Base-by-base conservation (phyloP, 2,797 vertebrate genomes). In the Pachyuromys duprasi region DNA sequence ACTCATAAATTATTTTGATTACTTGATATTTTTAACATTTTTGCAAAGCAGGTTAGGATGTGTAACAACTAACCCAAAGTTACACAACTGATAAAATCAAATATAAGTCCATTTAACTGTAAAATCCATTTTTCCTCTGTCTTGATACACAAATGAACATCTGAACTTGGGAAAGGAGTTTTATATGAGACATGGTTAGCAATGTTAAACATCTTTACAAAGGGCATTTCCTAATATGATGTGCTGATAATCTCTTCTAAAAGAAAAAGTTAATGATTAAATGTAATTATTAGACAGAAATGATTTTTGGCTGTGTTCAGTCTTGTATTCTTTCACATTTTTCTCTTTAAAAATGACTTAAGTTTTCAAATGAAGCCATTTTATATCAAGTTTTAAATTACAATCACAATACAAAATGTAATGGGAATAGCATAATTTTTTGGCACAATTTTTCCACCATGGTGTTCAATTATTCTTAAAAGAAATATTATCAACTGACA, bases 301-400 rank as follows among this genome's bases (percentile, higher is more conserved):
- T 82, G 36, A n/a, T 36, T 31, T 60, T 83, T 67, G 67, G 49
- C 31, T 86, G 9, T 36, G 13, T 86, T 91, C 42, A 88, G 45
- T 72, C 69, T 88, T 20, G 94, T 65, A 70, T 88, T 70, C n/a
- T 92, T 96, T 62, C 36, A 79, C 76, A 90, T 91, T 91, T 86
- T 84, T 33, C 22, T 88, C 13, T 15, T 86, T 81, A 33, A 89
- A 92, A 91, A 91, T 92, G 11, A 84, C 13, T 90, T 74, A 81
- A 33, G 26, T 78, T 92, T 93, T 55, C 63, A 89, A 36, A 83
- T 49, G 76, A 28, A 86, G 17, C 69, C 72, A 89, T 33, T 76
- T 82, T n/a, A 83, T 82, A 62, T 92, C n/a, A 70, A 90, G 88
- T 82, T 91, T 93, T 95, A 91, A 96, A 65, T 93, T 91, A 90